These are phyloP conservation scores for Pachymerium ferrugineum DNA, from an alignment of 2,888 invertebrate species.

Conservation along the genomic window DNA sequence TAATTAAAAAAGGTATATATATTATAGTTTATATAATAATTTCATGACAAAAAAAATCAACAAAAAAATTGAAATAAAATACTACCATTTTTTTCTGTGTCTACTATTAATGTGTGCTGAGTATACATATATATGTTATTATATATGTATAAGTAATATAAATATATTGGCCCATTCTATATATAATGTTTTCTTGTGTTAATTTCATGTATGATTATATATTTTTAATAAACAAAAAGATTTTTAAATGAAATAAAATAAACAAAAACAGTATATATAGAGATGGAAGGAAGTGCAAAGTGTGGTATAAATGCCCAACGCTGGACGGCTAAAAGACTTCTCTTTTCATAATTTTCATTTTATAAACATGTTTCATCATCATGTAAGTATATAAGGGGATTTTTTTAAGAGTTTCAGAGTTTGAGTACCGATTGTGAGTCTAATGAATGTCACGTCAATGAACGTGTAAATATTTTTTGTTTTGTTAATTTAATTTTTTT, in stretches of 20 bases:
- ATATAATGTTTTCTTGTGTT: constrained; percentile 26
- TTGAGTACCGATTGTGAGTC: constrained; percentile 22
- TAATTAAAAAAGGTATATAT: not conserved
- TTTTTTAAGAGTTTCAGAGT: not conserved
- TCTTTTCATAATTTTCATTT: constrained; percentile 25
- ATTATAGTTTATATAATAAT: not conserved
- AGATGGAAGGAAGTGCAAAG: constrained; percentile 31
- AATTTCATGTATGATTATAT: constrained; percentile 3
- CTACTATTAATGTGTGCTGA: constrained; percentile 33
- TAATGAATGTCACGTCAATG: constrained; percentile 16
- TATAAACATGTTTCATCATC: constrained; percentile 25
- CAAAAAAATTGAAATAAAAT: constrained; percentile 9
- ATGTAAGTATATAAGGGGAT: constrained; percentile 20
- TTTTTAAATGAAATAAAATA: not conserved
- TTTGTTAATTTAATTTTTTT: not conserved
- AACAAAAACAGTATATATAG: constrained; percentile 32
- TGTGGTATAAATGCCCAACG: constrained; percentile 33
- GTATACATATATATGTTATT: constrained; percentile 29
- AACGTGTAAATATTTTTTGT: constrained; percentile 16
- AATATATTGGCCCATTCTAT: constrained; percentile 28
- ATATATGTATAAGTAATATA: constrained; percentile 29
- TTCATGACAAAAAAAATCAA: constrained; percentile 9
- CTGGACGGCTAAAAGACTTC: constrained; percentile 35
- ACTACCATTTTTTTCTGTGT: constrained; percentile 29
- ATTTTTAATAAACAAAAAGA: constrained; percentile 28